Base-by-base conservation (phyloP, 1,140 invertebrate genomes). In the Tetramorium simillimum region DNA sequence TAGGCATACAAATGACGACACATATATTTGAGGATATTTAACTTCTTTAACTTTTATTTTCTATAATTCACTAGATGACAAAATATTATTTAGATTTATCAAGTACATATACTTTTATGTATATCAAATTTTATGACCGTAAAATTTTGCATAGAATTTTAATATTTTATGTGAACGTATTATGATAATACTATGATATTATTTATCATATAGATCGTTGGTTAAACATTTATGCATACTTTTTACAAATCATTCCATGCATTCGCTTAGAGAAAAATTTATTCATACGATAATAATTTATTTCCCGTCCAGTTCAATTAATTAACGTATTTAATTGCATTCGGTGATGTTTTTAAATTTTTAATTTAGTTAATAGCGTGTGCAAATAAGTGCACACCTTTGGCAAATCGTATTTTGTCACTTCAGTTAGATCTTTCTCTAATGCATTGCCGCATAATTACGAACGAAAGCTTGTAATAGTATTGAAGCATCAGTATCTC, bases 361-460 rank as follows among this genome's bases (percentile, higher is more conserved):
- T 3, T 72, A 58, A 82, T 82, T 72, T 58, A 70, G 16, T 81
- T 72, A 70, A 81, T 3, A 33, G 21, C 24, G 33, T 37, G 18
- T 10, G 16, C 37, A 70, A 58, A 82, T 72, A 82, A 43, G 7
- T 70, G 51, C 46, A 37, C 33, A 28, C 46, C 63, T 53, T 40
- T 46, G 16, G 46, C 51, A 81, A 81, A 70, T 53, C 10, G 28
- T 51, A 16, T 53, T 24, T 82, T 5, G 18, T 14, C 24, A 58
- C 4, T 82, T 18, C 18, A 60, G 16, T 1, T 78, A 78, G 28
- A 53, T 46, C 43, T 28, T 72, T 69, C 24, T 33, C 65, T 12
- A 21, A 72, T 46, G 51, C 46, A n/a, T 56, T n/a, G 18, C 51
- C 16, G 24, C 21, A 10, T 63, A 78, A 78, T 65, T 46, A 43